phyloP scores from a whole-genome alignment of 1,140 invertebrate genomes.

The Papilio glaucus region DNA sequence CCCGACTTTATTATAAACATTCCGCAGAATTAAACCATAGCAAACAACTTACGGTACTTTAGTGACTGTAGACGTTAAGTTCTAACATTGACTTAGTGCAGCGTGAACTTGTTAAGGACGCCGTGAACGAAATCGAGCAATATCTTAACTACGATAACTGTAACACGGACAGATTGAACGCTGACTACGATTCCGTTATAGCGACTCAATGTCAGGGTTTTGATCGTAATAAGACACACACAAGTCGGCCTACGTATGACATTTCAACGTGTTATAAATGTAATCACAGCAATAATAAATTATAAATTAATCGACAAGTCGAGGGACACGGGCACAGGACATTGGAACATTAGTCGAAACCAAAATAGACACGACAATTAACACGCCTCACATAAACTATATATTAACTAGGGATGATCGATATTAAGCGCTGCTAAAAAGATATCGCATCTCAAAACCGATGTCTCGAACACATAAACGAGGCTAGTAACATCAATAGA shows the following conservation, averaged over 20 bases:
- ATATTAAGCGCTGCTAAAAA: neutral
- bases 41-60: slow-evolving; percentile 23
- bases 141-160: slow-evolving; percentile 49
- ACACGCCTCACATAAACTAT: slow-evolving; percentile 76
- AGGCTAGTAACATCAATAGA: slow-evolving; percentile 13
- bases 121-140: slow-evolving; percentile 52
- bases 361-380: slow-evolving; percentile 72
- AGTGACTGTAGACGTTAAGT: slow-evolving; percentile 38
- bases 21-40: slow-evolving; percentile 31
- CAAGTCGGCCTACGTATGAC: slow-evolving; percentile 75
- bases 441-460: neutral
- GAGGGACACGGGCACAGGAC: slow-evolving; percentile 70
- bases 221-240: slow-evolving; percentile 74
- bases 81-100: slow-evolving; percentile 54
- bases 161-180: slow-evolving; percentile 50
- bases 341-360: slow-evolving; percentile 74
- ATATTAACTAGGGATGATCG: slow-evolving; percentile 61
- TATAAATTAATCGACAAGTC: slow-evolving; percentile 70
- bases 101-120: slow-evolving; percentile 36
- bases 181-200: slow-evolving; percentile 54
- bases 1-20: slow-evolving; percentile 5
- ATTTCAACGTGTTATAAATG: slow-evolving; percentile 78
- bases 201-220: slow-evolving; percentile 62
- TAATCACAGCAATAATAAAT: slow-evolving; percentile 82
- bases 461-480: slow-evolving; percentile 25